Base-by-base conservation (phyloP, 2,113 vertebrate species). In the Campylomormyrus tamandua region DNA sequence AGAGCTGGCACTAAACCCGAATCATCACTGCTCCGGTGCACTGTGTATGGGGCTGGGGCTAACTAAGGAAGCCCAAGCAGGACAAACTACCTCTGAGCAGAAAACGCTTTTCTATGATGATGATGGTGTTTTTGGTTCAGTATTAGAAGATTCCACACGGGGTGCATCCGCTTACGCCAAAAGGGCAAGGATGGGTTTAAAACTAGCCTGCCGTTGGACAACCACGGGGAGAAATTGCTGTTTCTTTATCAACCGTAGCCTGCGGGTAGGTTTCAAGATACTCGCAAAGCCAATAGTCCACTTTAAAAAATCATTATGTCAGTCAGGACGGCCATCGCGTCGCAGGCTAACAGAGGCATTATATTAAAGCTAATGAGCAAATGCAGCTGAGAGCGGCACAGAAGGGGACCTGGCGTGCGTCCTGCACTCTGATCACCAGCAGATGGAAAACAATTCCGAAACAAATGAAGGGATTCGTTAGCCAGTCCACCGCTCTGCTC, bases 381-480 rank as follows among this genome's bases (percentile, higher is more conserved):
- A 87, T 89, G 49, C 85, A 91, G 53, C 58, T 88, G 39, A 74
- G 46, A 74, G 42, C 17, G 9, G 24, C n/a, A 10, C 66, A 17
- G 27, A 88, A 7, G 42, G 52, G 31, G 52, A 89, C 49, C 49
- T 50, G 42, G 10, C 35, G n/a, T n/a, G 11, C 50, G 35, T 42
- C 39, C 80, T 45, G 31, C 77, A 0, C 49, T 50, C 19, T 77
- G 70, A 89, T 50, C 88, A 80, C 48, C 31, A 77, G 46, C 39
- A 89, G 88, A 89, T 49, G 66, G 66, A 89, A 52, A 74, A 53
- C 39, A 84, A 62, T 48, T 62, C 35, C 3, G 9, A 90, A 85
- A 86, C 52, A 86, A 90, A 90, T 35, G 83, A 90, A 42, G 39
- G 42, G 35, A 62, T 90, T 62, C 50, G 80, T 90, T 90, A 85